Percentiles rank a stretch among this genome's conserved stretches.
Conservation (phyloP, 2,888 invertebrate genomes). For the Schizaphis graminum region DNA sequence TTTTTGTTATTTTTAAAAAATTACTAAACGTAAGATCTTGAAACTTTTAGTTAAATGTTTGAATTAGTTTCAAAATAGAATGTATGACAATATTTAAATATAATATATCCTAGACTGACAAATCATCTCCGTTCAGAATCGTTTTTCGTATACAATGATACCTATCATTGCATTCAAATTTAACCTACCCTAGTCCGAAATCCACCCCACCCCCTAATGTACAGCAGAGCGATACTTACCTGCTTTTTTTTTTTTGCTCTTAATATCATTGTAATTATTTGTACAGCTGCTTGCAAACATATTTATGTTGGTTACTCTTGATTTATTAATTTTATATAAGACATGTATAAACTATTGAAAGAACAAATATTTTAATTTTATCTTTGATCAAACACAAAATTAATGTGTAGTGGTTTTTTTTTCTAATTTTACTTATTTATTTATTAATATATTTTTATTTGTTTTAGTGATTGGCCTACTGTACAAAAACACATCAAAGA, state of each 20-base stretch:
- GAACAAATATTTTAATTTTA: background rate
- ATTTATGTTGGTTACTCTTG: background rate
- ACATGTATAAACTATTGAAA: background rate
- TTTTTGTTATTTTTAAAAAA: too few species aligned
- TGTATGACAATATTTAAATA: too few species aligned
- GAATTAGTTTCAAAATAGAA: too few species aligned
- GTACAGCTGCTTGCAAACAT: background rate
- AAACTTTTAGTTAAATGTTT: too few species aligned
- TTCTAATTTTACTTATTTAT: constrained; percentile 66
- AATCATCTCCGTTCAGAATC: too few species aligned
- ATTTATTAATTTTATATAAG: background rate
- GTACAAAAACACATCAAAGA: constrained; percentile 87
- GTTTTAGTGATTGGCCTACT: constrained; percentile 86
- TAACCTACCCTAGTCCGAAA: too few species aligned
- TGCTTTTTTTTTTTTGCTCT: background rate
- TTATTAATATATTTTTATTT: constrained; percentile 54
- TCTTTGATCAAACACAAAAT: background rate
- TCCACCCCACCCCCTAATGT: too few species aligned
- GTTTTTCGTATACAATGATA: too few species aligned
- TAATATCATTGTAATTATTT: background rate
- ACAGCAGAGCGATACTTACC: too few species aligned
- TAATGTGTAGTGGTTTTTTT: background rate
- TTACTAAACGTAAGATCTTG: too few species aligned
- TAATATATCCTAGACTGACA: too few species aligned
- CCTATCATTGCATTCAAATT: too few species aligned